Evolutionary conservation across 1,140 invertebrate species (phyloP).

Genomic region (Vollenhovia emeryi): DNA sequence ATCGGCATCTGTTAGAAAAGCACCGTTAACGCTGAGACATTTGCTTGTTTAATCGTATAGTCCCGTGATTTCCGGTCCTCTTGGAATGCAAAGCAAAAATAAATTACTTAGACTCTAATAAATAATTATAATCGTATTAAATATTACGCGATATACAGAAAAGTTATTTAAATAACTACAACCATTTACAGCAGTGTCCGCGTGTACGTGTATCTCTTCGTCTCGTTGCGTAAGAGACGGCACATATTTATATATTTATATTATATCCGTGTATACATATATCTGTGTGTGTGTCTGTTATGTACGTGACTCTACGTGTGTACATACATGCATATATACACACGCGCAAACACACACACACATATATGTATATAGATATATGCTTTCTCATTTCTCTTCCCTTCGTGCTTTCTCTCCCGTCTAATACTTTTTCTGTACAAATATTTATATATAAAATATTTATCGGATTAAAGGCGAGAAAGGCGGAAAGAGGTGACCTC

Average conservation of each 20-base stretch:
- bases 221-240: constrained; percentile 59
- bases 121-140: constrained; percentile 79
- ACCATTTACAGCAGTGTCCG: constrained; percentile 79
- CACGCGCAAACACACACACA: too few relatives aligned
- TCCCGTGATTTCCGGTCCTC: constrained; percentile 42
- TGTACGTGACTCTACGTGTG: constrained; percentile 30
- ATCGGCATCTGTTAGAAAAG: constrained; percentile 48
- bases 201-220: constrained; percentile 32
- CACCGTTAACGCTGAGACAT: constrained; percentile 57
- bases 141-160: constrained; percentile 81
- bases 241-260: constrained; percentile 60
- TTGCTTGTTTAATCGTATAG: constrained; percentile 45
- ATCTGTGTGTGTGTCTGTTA: constrained; percentile 46
- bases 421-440: constrained; percentile 79
- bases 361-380: constrained; percentile 45
- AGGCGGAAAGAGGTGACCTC: constrained; percentile 65
- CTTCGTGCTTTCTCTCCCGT: constrained; percentile 61
- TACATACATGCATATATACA: constrained; percentile 27
- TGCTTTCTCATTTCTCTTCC: constrained; percentile 69
- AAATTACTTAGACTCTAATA: constrained; percentile 81
- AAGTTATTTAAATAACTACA: constrained; percentile 80
- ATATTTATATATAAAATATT: constrained; percentile 84
- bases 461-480: constrained; percentile 70
- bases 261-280: constrained; percentile 29
- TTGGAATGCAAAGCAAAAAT: constrained; percentile 83